phyloP scores from a whole-genome alignment of 2,113 vertebrate species.

The Equus quagga region DNA sequence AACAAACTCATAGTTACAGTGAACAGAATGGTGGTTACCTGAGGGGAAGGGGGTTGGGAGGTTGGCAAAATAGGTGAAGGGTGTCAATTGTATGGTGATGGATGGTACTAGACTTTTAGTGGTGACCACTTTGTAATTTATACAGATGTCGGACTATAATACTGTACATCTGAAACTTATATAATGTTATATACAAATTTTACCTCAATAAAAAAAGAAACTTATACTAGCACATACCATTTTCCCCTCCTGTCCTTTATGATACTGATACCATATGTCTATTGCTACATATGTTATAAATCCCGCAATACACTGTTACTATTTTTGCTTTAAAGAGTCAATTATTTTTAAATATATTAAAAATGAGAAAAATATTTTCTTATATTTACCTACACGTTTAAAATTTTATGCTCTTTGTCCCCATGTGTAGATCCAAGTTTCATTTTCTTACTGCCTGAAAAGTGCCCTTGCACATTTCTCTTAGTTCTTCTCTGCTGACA shows the following conservation, averaged over 20 bases:
- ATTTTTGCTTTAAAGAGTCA: neutral
- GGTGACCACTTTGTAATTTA: too few species aligned
- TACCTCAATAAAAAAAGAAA: neutral
- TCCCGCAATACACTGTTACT: neutral
- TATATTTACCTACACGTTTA: neutral
- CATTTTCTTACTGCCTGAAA: neutral
- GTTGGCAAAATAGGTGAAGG: too few species aligned
- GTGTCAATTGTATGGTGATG: too few species aligned
- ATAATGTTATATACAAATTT: too few species aligned
- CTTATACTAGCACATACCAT: neutral
- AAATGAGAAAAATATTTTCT: neutral
- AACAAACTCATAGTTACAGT: too few species aligned
- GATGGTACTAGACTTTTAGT: too few species aligned
- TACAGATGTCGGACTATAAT: too few species aligned
- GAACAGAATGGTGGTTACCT: too few species aligned
- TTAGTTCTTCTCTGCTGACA: neutral
- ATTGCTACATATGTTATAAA: neutral
- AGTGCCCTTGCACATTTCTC: neutral
- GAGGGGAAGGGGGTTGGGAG: too few species aligned
- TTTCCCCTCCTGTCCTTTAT: neutral
- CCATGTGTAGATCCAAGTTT: neutral
- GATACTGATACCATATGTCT: neutral
- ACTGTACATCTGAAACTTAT: too few species aligned
- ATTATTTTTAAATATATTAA: neutral
- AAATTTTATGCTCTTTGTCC: neutral